Evolutionary conservation across 2,888 invertebrate species (phyloP), one percentile per base, ranked within the genome.

Genomic region (Synanthedon tipuliformis): DNA sequence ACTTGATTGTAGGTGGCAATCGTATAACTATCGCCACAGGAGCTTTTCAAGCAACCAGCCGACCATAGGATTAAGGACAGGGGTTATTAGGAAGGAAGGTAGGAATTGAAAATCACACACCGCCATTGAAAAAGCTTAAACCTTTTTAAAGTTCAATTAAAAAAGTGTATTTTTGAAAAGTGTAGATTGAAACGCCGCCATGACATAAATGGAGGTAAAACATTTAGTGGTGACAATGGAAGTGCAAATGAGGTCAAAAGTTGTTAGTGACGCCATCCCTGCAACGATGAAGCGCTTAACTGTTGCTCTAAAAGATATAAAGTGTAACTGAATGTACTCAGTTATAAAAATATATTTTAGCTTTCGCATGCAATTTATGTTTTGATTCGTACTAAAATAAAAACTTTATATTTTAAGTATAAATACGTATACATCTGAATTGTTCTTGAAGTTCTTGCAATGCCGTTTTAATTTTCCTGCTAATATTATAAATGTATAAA

Each of bases 171-270:
- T 45, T 45, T 45, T 45, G 13, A 45, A 45, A 13, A 15, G 15
- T 45, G 13, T 45, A 7, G 48, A 45, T 45, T 45, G 48, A 45
- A 45, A 45, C n/a, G 15, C 49, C 4, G 49, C 23, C 12, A 16
- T 49, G 49, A 16, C 16, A 15, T 49, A 23, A 18, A 49, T 49
- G 56, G 55, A 60, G 61, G 63, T 59, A 61, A 59, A 61, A 60
- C 62, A 64, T 64, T 50, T 66, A 63, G 45, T 52, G 54, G 60
- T 61, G 65, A 72, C 68, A 73, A 69, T 66, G 63, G 58, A 57
- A 61, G 63, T 67, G 68, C 59, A 68, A 72, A 71, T 68, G 71
- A 68, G 68, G 70, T 70, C 65, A 66, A 66, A 68, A 68, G 67
- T 73, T 71, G 59, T 55, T 56, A 60, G 57, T 61, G 61, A 63